phyloP scores from a whole-genome alignment of 1,140 invertebrate genomes.

The Dryas iulia region DNA sequence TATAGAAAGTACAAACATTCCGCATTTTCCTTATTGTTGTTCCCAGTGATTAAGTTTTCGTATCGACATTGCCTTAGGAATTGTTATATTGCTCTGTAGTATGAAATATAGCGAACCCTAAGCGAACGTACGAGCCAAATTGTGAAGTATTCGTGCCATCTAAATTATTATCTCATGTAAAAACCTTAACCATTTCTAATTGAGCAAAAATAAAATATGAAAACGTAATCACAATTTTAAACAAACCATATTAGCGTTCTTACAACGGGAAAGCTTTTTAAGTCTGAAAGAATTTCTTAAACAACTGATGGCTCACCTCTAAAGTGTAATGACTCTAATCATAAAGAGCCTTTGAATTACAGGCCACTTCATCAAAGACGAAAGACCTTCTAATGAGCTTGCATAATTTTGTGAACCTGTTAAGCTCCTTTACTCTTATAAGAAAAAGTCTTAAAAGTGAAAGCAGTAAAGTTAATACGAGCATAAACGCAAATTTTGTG shows the following conservation, averaged over 20 bases:
- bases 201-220: not conserved
- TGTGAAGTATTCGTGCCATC: too few species aligned
- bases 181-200: too few species aligned
- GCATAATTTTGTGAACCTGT: constrained; percentile 52
- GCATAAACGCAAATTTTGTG: not conserved
- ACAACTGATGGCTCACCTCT: constrained; percentile 22
- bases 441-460: not conserved
- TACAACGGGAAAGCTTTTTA: not conserved
- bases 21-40: too few species aligned
- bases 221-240: not conserved
- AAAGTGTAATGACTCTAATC: constrained; percentile 55
- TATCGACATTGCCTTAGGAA: too few species aligned
- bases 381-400: constrained; percentile 41
- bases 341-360: constrained; percentile 54
- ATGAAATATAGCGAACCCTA: too few species aligned
- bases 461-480: not conserved
- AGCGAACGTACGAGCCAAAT: too few species aligned
- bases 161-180: too few species aligned
- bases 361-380: constrained; percentile 51
- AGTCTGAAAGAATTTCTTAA: constrained; percentile 25
- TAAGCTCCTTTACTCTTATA: constrained; percentile 39
- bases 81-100: too few species aligned
- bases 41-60: too few species aligned
- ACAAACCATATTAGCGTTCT: constrained; percentile 12
- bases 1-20: too few species aligned